Evolutionary conservation across 2,888 invertebrate species (phyloP).

Genomic region (Sarcophaga subvicina): DNA sequence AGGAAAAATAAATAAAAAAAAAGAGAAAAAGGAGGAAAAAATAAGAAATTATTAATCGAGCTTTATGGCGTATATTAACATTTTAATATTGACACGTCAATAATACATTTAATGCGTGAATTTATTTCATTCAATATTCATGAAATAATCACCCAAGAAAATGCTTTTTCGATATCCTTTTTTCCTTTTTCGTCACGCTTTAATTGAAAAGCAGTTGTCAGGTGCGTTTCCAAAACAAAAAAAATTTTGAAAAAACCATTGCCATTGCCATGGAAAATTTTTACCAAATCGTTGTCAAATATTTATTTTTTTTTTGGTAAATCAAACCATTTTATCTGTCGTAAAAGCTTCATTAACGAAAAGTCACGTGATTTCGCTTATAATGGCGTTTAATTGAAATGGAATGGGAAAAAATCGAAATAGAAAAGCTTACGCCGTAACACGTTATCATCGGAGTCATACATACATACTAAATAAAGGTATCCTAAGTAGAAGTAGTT

Average conservation of each 20-base stretch:
- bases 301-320: not conserved
- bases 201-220: not conserved
- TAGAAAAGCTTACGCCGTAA: no score
- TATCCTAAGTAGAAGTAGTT: no score
- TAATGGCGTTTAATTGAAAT: constrained; percentile 29
- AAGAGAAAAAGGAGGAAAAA: not conserved
- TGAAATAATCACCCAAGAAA: not conserved
- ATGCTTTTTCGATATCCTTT: constrained; percentile 1
- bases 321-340: not conserved
- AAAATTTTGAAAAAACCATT: no score
- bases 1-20: not conserved
- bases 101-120: constrained; percentile 38
- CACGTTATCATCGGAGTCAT: no score
- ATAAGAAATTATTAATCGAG: no score
- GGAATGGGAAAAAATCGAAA: no score
- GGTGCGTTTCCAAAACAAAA: not conserved
- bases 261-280: no score
- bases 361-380: constrained; percentile 36
- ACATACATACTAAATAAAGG: no score
- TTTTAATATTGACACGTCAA: constrained; percentile 54
- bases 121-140: constrained; percentile 30
- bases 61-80: not conserved
- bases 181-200: constrained; percentile 26
- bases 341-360: constrained; percentile 4
- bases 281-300: not conserved